Conservation (phyloP, 2,888 invertebrate species). For the Sinelater perroti region DNA sequence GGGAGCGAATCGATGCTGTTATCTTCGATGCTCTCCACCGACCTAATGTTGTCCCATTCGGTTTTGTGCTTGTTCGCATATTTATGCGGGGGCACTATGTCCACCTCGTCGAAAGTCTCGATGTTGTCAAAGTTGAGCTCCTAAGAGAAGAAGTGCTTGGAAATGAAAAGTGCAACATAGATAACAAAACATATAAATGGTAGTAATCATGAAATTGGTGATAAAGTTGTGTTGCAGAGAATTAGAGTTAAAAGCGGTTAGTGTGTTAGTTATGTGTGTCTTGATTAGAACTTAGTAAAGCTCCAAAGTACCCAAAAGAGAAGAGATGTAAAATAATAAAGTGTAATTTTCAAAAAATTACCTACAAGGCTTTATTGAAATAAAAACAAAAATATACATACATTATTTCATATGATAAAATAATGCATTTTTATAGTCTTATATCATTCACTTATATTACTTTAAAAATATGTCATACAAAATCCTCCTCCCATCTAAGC, state of each 20-base stretch:
- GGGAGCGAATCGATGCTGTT: slow-evolving; percentile 32
- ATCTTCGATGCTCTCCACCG: slow-evolving; percentile 33
- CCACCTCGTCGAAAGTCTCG: slow-evolving; percentile 52
- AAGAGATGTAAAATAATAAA: slow-evolving; percentile 8
- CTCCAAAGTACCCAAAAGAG: slow-evolving; percentile 19
- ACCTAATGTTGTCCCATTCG: slow-evolving; percentile 30
- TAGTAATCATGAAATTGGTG: neutral
- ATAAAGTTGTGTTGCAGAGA: neutral
- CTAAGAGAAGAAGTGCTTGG: slow-evolving; percentile 50
- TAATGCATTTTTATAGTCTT: slow-evolving; percentile 23
- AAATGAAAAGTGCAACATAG: slow-evolving; percentile 49
- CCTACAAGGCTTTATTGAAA: slow-evolving; percentile 28
- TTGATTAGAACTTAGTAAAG: slow-evolving; percentile 25
- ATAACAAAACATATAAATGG: slow-evolving; percentile 25
- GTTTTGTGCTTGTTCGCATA: slow-evolving; percentile 9
- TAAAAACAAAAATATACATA: slow-evolving; percentile 23
- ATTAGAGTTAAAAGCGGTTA: slow-evolving; percentile 3
- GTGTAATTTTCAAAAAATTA: slow-evolving; percentile 16
- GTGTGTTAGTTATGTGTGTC: slow-evolving; percentile 14
- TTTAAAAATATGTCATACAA: neutral
- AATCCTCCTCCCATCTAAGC: slow-evolving; percentile 14
- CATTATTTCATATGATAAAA: slow-evolving; percentile 36
- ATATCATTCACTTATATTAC: neutral
- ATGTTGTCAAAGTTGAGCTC: slow-evolving; percentile 44
- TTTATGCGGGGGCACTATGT: slow-evolving; percentile 19